Evolutionary conservation across 2,888 invertebrate genomes (phyloP), one percentile per base, ranked within the genome.

Genomic region (Ormyrus labotus): DNA sequence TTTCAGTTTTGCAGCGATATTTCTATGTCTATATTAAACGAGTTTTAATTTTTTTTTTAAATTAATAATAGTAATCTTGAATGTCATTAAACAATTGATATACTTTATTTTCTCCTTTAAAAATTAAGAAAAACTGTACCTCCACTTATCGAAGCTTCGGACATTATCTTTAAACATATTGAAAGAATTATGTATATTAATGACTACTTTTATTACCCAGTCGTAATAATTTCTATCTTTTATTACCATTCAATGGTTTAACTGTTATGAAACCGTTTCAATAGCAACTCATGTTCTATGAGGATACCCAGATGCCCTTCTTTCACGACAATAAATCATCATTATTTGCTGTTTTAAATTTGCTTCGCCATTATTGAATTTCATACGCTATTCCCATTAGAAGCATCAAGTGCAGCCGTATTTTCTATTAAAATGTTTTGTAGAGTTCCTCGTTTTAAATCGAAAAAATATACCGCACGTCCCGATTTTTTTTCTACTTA

Each of bases 321-420:
- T 78, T 72, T 70, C 53, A 6, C 8, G 50, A 61, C 55, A 58
- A 79, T 81, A 79, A 76, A 81, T 81, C 81, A 76, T 81, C 78
- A 72, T 79, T 79, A 72, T 76, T 72, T 13, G 64, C 64, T 48
- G 71, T 78, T 79, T 81, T 60, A 78, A 76, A 79, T 78, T 81
- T 53, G 78, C 57, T 63, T 81, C 72, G 64, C 68, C 75, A 79
- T 74, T 72, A 70, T 65, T 10, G 53, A 19, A 57, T 60, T 65
- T 65, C 65, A 70, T 72, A 34, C 11, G 57, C n/a, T 53, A 65
- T 74, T 70, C 61, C n/a, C 73, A 57, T 81, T 73, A 64, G n/a
- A 7, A 48, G 53, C 77, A 64, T 73, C 60, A 53, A 72, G 34
- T 69, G 58, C 81, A 68, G 58, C 73, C 53, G 55, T 11, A 61